Evolutionary conservation across 2,113 vertebrate species (phyloP), one percentile per base, ranked within the genome.

Genomic region (Dendropsophus ebraccatus): DNA sequence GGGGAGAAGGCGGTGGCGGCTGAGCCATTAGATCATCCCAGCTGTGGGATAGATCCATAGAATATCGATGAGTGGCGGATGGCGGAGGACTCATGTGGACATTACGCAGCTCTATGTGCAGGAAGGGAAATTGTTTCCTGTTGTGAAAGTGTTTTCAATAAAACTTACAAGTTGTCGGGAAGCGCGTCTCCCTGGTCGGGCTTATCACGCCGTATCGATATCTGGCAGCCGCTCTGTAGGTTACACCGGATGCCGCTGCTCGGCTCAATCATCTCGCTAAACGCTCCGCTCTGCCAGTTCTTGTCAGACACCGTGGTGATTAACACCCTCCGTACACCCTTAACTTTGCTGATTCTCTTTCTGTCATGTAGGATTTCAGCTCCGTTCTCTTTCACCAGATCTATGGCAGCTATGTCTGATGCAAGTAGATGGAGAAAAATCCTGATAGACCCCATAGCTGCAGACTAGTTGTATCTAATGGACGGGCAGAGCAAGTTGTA

Each of bases 111-210:
- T 11, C 37, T 62, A 16, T 37, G 37, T 65, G 56, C 54, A 81
- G 56, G 37, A 81, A 81, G 56, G 16, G 56, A 62, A 47, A 45
- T 47, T 45, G 37, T 37, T 19, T 62, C 78, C 78, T 28, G 78
- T 81, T 81, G 78, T 49, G 78, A 65, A 47, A 81, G 56, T 65
- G 58, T 81, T 81, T 79, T 81, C 65, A 62, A 65, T 62, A 81
- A 65, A 81, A 37, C 78, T 81, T 81, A 25, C 78, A 65, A 47
- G 56, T 58, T 81, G 78, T 35, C 56, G 25, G 58, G 58, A 47
- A 62, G 37, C 10, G 37, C 30, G 23, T 47, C 25, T n/a, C n/a
- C 56, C 23, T 12, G 7, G 23, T 62, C 47, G 28, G 37, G 56
- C 37, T 62, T 65, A 81, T 65, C 41, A 41, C 65, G 78, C 56